Percentiles rank a stretch among this genome's conserved stretches.
Evolutionary conservation across 2,113 vertebrate species (phyloP).

Genomic region (Varanus salvator): DNA sequence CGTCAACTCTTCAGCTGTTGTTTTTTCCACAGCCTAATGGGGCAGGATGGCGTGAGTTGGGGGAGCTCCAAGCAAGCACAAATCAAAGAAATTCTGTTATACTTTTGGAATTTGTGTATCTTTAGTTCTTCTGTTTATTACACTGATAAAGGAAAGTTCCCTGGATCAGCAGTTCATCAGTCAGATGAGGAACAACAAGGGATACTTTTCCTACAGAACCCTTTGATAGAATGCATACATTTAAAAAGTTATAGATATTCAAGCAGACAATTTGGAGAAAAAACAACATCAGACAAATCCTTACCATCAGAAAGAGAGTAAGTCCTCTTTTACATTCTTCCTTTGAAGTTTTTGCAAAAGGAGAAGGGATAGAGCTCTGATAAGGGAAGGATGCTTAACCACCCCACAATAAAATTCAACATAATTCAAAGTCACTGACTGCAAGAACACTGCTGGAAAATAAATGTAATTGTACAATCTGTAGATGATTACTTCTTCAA

Average conservation of each 20-base stretch:
- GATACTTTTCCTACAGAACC: conserved; percentile 20
- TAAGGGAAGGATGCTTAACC: conserved; percentile 55
- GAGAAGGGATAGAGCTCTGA: conserved; percentile 60
- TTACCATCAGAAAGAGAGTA: conserved; percentile 45
- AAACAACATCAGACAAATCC: conserved; percentile 37
- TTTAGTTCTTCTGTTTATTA: conserved; percentile 26
- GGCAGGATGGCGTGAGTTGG: not conserved
- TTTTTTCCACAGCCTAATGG: not conserved
- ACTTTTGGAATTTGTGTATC: not conserved
- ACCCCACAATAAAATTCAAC: conserved; percentile 71
- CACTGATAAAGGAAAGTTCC: conserved; percentile 21
- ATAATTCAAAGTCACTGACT: conserved; percentile 66
- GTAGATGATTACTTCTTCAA: conserved; percentile 48
- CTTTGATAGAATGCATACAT: conserved; percentile 39
- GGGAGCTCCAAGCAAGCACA: not conserved
- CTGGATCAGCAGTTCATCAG: conserved; percentile 21
- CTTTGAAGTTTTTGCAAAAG: conserved; percentile 73
- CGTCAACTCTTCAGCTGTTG: conserved; percentile 7
- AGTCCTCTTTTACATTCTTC: conserved; percentile 60
- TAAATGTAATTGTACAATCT: conserved; percentile 65
- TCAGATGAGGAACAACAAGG: conserved; percentile 10
- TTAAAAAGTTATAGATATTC: conserved; percentile 43
- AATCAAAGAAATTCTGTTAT: not conserved
- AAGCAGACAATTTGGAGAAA: not conserved
- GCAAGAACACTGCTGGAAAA: conserved; percentile 65